These are phyloP conservation scores for Gymnorhina tibicen DNA, from an alignment of 2,113 vertebrate species.

Conservation along the genomic window DNA sequence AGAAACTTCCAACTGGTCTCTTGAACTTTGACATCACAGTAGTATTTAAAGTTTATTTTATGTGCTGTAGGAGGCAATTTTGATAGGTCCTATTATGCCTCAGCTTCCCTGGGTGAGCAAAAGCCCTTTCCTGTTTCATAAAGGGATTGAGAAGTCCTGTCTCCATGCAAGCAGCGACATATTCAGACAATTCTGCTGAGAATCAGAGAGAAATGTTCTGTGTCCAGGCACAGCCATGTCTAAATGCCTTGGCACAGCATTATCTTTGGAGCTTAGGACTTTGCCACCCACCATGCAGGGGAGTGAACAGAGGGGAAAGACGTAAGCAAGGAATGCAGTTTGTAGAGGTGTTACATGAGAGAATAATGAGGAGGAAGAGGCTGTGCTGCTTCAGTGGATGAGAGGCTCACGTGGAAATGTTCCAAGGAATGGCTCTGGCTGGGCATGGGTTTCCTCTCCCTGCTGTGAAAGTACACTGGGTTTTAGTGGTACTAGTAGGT, in stretches of 20 bases:
- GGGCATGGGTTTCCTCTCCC: neutral
- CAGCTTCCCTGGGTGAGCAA: neutral
- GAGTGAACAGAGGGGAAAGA: neutral
- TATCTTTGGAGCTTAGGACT: slow-evolving; percentile 9
- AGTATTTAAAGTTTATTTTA: neutral
- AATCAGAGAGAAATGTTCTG: neutral
- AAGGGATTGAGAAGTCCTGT: neutral
- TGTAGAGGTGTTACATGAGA: neutral
- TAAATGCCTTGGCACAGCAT: slow-evolving; percentile 4
- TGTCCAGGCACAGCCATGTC: neutral
- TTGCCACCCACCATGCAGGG: neutral
- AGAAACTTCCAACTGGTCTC: neutral
- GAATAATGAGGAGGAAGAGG: neutral
- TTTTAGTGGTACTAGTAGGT: neutral
- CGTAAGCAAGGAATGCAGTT: neutral
- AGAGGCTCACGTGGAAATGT: neutral
- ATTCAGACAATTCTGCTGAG: neutral
- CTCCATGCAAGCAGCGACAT: neutral
- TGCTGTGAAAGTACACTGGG: neutral
- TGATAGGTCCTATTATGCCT: neutral
- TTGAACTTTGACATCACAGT: neutral
- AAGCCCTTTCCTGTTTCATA: neutral
- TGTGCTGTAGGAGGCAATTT: neutral
- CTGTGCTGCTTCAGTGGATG: neutral
- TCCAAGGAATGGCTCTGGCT: neutral